Evolutionary conservation across 2,888 invertebrate species (phyloP).

Genomic region (Ichneumoninae sp.): DNA sequence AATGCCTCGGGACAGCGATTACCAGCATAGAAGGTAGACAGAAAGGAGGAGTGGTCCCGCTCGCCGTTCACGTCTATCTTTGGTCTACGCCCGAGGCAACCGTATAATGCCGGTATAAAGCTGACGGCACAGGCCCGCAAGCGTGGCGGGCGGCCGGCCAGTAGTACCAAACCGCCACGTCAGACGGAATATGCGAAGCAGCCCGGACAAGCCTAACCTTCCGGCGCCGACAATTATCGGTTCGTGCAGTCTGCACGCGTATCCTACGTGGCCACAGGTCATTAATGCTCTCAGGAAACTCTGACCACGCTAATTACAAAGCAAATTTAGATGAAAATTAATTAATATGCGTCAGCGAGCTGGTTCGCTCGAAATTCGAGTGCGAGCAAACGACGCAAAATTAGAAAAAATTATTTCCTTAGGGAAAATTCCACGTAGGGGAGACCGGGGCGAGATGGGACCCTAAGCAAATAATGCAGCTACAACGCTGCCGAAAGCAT

Average conservation of each 20-base stretch:
- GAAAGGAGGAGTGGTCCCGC: neutral
- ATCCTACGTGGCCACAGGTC: neutral
- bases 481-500: too few species aligned
- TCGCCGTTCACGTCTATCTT: neutral
- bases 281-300: neutral
- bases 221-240: constrained; percentile 39
- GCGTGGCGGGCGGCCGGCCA: constrained; percentile 4
- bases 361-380: neutral
- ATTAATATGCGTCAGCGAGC: neutral
- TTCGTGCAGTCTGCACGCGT: constrained; percentile 15
- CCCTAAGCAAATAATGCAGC: too few species aligned
- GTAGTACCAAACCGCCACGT: constrained; percentile 22
- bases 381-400: neutral
- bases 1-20: too few species aligned
- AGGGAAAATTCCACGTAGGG: neutral
- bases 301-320: neutral
- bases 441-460: too few species aligned
- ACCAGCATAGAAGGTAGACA: neutral
- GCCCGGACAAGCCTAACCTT: neutral
- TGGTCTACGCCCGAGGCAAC: neutral
- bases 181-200: constrained; percentile 13
- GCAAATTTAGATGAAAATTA: neutral
- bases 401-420: neutral
- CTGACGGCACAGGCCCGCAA: neutral
- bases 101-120: neutral